A percentile compares a stretch with the other conserved stretches of the same genome.
These are phyloP conservation scores for Trachymyrmex cornetzi DNA, from an alignment of 1,140 invertebrate species.

Conservation along the genomic window DNA sequence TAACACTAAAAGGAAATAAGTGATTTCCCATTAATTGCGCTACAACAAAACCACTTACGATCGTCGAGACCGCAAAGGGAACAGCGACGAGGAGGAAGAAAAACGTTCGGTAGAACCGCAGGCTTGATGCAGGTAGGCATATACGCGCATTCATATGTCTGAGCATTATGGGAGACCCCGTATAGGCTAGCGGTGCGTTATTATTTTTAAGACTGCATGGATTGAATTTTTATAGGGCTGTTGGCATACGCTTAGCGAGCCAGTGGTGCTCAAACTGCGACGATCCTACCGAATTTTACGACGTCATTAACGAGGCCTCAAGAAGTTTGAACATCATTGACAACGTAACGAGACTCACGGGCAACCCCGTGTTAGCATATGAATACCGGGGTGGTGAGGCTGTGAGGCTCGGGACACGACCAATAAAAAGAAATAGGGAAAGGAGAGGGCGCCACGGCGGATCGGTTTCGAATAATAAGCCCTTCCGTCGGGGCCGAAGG, in stretches of 20 bases:
- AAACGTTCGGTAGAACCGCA: conserved; percentile 59
- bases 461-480: conserved; percentile 79
- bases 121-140: conserved; percentile 36
- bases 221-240: conserved; percentile 80
- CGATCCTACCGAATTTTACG: conserved; percentile 67
- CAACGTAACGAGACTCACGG: conserved; percentile 72
- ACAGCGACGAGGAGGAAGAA: conserved; percentile 43
- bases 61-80: conserved; percentile 20
- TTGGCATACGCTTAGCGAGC: conserved; percentile 72
- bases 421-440: conserved; percentile 76
- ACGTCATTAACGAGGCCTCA: conserved; percentile 68
- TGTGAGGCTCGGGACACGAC: conserved; percentile 74
- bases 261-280: conserved; percentile 72
- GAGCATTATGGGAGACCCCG: conserved; percentile 67
- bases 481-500: conserved; percentile 62
- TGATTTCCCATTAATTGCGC: conserved; percentile 58
- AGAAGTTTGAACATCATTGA: conserved; percentile 67
- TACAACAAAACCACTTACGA: conserved; percentile 46
- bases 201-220: conserved; percentile 78
- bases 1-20: conserved; percentile 4
- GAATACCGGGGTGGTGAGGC: conserved; percentile 74
- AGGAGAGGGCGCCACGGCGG: conserved; percentile 67
- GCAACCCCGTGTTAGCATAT: conserved; percentile 79
- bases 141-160: conserved; percentile 64
- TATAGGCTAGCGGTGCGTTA: conserved; percentile 76